These are phyloP conservation scores for Oncopeltus fasciatus DNA, from an alignment of 1,140 invertebrate genomes.

Conservation along the genomic window DNA sequence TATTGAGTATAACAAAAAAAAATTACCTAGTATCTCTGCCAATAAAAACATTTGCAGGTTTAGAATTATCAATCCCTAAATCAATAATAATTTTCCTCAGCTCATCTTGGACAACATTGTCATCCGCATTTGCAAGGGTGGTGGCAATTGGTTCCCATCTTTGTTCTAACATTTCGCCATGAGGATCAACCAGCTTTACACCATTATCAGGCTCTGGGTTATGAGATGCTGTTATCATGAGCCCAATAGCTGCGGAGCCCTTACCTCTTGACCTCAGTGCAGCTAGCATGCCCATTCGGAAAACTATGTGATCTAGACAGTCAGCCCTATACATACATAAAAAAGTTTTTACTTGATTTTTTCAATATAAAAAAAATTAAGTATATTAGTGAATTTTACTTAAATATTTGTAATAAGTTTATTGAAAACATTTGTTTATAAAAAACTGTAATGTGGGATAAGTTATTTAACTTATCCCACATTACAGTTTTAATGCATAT, in stretches of 20 bases:
- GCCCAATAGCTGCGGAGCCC: slow-evolving; percentile 63
- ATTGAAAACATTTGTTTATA: background rate
- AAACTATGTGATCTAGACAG: slow-evolving; percentile 73
- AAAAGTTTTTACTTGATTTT: background rate
- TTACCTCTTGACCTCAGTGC: slow-evolving; percentile 68
- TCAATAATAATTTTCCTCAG: slow-evolving; percentile 39
- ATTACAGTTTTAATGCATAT: too few relatives aligned
- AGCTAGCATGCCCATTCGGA: slow-evolving; percentile 81
- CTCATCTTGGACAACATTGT: slow-evolving; percentile 33
- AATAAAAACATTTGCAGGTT: slow-evolving; percentile 47
- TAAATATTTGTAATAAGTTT: background rate
- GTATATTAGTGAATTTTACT: background rate
- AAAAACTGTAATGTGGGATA: too few relatives aligned
- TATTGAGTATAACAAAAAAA: background rate
- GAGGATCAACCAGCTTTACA: slow-evolving; percentile 87
- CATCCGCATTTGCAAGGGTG: slow-evolving; percentile 56
- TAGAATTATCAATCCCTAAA: slow-evolving; percentile 50
- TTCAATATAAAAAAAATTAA: slow-evolving; percentile 19
- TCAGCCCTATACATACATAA: slow-evolving; percentile 47
- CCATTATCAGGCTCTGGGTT: slow-evolving; percentile 95
- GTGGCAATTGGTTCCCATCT: slow-evolving; percentile 85
- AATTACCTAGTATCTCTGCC: slow-evolving; percentile 59
- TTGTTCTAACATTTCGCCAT: slow-evolving; percentile 87
- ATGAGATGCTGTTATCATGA: slow-evolving; percentile 99
- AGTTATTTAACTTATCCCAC: too few relatives aligned